Conservation (phyloP, 2,888 invertebrate species). For the Hecatera dysodea region DNA sequence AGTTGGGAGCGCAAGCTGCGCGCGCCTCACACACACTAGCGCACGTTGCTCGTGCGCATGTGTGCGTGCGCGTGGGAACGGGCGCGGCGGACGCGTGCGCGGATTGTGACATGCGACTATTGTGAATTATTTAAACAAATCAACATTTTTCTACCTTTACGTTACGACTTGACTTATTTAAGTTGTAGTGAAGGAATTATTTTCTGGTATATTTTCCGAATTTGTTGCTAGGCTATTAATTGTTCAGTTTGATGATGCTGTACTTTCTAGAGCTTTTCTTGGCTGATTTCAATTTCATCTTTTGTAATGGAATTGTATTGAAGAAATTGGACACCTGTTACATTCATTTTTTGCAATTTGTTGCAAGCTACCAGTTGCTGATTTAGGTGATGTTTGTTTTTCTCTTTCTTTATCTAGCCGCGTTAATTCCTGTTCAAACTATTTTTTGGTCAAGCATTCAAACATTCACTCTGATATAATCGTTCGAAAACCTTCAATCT, state of each 20-base stretch:
- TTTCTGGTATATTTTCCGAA: neutral
- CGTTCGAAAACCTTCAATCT: neutral
- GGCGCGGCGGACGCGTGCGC: conserved; percentile 86
- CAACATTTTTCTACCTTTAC: conserved; percentile 68
- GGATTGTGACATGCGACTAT: conserved; percentile 85
- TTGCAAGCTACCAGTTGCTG: neutral
- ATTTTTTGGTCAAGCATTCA: too few species aligned
- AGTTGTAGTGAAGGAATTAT: conserved; percentile 2
- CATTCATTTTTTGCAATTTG: neutral
- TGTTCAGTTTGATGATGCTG: neutral
- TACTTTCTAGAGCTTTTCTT: neutral
- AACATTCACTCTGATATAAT: too few species aligned
- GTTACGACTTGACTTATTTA: conserved; percentile 71
- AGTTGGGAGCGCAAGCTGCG: conserved; percentile 79
- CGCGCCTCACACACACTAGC: conserved; percentile 77
- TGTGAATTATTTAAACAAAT: conserved; percentile 81
- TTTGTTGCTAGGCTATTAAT: neutral
- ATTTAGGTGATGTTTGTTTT: neutral
- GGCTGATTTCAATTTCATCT: neutral
- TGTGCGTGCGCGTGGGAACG: conserved; percentile 88
- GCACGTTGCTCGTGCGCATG: conserved; percentile 58
- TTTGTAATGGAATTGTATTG: neutral
- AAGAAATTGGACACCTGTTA: neutral
- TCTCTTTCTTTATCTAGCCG: neutral
- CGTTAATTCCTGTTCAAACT: neutral